Evolutionary conservation across 1,140 invertebrate genomes (phyloP), one percentile per base, ranked within the genome.

Genomic region (Myzus persicae): DNA sequence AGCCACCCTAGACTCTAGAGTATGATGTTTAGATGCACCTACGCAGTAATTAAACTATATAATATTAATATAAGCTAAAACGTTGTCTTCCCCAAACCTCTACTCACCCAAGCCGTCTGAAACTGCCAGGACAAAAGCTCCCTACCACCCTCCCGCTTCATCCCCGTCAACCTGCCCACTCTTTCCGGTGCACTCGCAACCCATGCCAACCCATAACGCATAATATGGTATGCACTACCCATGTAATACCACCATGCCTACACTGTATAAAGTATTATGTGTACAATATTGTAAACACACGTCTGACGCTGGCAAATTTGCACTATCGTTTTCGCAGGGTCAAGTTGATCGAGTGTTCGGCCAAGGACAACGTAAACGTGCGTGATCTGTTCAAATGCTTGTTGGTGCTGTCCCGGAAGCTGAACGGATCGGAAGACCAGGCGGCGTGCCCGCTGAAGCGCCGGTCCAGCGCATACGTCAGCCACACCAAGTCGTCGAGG

Each of bases 331-430:
- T 81, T 93, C 24, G 8, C 95, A 97, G 97, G 94, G 97, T 96
- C 81, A 97, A 97, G 95, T 96, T 98, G 31, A 96, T 98, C 94
- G 97, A 98, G 95, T 98, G 97, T 94, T 98, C 97, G 5, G 97
- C 97, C 8, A 98, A 98, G 95, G 97, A 97, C 94, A 97, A 97
- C 94, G 96, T 96, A 94, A 97, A 97, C 95, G 96, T 98, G 93
- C 97, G 96, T 94, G 97, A 98, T 94, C 96, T 98, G 84, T 97
- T 97, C 94, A 96, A 97, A 94, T 96, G 96, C 94, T 97, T 97
- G 95, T 95, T 97, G 88, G 96, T 96, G 4, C 95, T 97, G 26
- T 97, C 97, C 6, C 96, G 96, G 94, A 95, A 97, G 76, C 95
- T 96, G 42, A 92, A 92, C 85, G 87, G 54, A 0, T 96, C 96